Percentiles rank a stretch among this genome's conserved stretches.
phyloP scores from a whole-genome alignment of 2,113 vertebrate genomes.

The Halichoerus grypus region DNA sequence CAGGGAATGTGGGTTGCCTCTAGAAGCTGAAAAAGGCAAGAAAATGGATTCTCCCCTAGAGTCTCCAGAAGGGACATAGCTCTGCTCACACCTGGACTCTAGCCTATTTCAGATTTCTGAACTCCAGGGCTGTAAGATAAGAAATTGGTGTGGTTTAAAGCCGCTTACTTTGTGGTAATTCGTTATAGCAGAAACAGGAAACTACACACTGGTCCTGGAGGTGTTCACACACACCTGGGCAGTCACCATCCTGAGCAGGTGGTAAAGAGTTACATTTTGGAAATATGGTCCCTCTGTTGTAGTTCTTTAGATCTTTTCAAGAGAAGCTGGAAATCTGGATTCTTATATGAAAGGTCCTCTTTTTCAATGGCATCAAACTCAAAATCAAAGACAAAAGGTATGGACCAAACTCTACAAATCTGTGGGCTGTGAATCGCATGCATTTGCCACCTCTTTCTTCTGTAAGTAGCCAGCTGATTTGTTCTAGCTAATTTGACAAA shows the following conservation, averaged over 20 bases:
- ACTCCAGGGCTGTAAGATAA: not conserved
- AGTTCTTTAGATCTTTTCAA: not conserved
- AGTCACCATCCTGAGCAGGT: not conserved
- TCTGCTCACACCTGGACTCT: not conserved
- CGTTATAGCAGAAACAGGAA: not conserved
- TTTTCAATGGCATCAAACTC: not conserved
- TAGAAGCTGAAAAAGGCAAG: not conserved
- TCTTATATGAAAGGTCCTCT: not conserved
- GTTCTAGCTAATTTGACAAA: not conserved
- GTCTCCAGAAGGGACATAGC: not conserved
- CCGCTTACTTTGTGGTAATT: not conserved
- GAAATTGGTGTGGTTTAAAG: not conserved
- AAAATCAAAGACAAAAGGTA: not conserved
- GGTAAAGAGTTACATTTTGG: not conserved
- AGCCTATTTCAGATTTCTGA: not conserved
- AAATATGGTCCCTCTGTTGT: not conserved
- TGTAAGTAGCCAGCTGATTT: not conserved
- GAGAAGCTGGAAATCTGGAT: not conserved
- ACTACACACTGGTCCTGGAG: not conserved
- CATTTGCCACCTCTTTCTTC: not conserved
- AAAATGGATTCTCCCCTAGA: not conserved
- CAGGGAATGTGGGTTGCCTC: not conserved
- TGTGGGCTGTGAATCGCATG: not conserved
- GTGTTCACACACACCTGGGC: not conserved
- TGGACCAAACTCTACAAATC: not conserved